A percentile compares a stretch with the other conserved stretches of the same genome.
Conservation (phyloP, 2,113 vertebrate species). For the Syrrhaptes paradoxus region DNA sequence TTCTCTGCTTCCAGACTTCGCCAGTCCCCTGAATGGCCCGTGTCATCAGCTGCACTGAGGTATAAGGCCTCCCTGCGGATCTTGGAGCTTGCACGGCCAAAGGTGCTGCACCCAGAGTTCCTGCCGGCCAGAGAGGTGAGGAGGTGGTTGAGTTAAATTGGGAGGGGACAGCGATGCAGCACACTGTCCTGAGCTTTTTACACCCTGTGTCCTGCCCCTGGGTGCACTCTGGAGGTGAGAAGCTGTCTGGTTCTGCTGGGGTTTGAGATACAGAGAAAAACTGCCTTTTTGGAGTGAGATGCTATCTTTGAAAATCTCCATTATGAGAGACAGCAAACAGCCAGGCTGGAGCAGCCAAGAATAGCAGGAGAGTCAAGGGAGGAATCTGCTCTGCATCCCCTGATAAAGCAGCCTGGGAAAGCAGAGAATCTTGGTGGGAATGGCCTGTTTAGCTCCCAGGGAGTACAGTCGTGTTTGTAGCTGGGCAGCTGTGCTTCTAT, state of each 20-base stretch:
- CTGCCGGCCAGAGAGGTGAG: slow-evolving; percentile 56
- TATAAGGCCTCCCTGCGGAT: slow-evolving; percentile 42
- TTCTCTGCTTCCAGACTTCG: slow-evolving; percentile 46
- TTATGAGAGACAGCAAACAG: background rate
- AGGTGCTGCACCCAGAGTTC: slow-evolving; percentile 29
- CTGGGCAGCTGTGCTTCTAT: background rate
- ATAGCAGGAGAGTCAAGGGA: background rate
- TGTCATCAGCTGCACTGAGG: background rate
- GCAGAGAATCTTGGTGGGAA: background rate
- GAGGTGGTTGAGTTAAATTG: background rate
- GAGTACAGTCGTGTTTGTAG: background rate
- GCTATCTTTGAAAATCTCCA: background rate
- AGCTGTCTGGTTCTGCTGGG: background rate
- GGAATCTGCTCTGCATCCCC: background rate
- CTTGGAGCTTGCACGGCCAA: slow-evolving; percentile 62
- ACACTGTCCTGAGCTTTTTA: background rate
- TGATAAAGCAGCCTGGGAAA: slow-evolving; percentile 6
- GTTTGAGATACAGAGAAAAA: background rate
- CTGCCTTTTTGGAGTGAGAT: background rate
- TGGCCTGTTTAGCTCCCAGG: background rate
- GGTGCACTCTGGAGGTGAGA: background rate
- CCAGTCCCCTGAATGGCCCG: background rate
- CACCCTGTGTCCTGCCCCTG: background rate
- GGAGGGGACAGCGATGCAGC: background rate
- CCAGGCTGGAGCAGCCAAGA: background rate